Base-by-base conservation (phyloP, 2,888 invertebrate species). In the Baccha elongata region DNA sequence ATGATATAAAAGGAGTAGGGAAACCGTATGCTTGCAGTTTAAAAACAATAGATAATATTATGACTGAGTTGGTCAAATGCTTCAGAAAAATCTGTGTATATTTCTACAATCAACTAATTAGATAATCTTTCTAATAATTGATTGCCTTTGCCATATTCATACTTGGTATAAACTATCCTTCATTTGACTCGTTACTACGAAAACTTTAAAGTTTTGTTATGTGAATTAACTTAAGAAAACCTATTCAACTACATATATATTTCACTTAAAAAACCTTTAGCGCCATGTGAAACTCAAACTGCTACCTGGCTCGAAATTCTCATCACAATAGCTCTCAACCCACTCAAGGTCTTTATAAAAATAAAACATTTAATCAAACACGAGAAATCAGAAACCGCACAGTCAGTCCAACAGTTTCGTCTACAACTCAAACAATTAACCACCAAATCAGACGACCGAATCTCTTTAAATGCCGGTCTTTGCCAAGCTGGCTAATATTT, bases 381-480 rank as follows among this genome's bases (percentile, higher is more conserved):
- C 83, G 68, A 78, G 68, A 68, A 68, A 83, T 78, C 78, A n/a
- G 67, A 81, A 81, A 76, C 81, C 75, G 1, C 37, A 76, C 62
- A 44, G 1, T 29, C 17, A 29, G 44, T 21, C 58, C 64, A 50
- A 62, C 67, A 6, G 6, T 13, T 3, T 19, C 65, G 21, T 37
- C 44, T 42, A 17, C 40, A 65, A 44, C 44, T 50, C 44, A 44
- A 72, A 67, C 79, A 72, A 83, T 83, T 78, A 83, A 78, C 83
- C 83, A 78, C 44, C 71, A 55, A 81, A 76, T 62, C 71, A 65
- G 5, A 58, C 26, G 1, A 23, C 19, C 15, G 15, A 23, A 35
- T 76, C 76, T 67, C 67, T 58, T 35, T 15, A 15, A 53, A 37
- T 35, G 68, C 44, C 46, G 40, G 6, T 8, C 3, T 32, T 32